Evolutionary conservation across 2,797 vertebrate genomes (phyloP), one percentile per base, ranked within the genome.

Genomic region (Chelonia mydas): DNA sequence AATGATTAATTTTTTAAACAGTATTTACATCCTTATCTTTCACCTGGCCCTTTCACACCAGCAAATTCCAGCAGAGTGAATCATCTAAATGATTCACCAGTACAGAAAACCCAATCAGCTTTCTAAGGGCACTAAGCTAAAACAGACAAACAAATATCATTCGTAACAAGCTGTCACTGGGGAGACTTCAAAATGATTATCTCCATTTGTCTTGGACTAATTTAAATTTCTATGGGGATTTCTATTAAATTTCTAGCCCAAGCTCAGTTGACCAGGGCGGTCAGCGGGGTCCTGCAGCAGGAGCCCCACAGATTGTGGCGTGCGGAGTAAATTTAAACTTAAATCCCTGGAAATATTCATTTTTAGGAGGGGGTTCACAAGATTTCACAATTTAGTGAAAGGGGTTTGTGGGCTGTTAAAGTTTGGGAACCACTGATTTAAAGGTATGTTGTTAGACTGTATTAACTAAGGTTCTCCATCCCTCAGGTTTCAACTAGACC

Each of bases 141-240:
- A 88, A 90, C 23, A 78, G 65, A 49, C 54, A 91, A 91, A 72
- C 94, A 92, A 94, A 87, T 88, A 28, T 81, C 84, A 94, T 83
- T 95, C 93, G 94, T 92, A 95, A 96, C 84, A 90, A 53, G 55
- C 89, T 90, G 90, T 96, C 95, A 94, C 84, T 11, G 85, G 89
- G 54, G 83, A 94, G 81, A 8, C 47, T 92, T 96, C 83, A 92
- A 97, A 97, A 95, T 94, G 92, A 96, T 93, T 94, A 95, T 89
- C 94, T 86, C 93, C 1, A 10, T 93, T 97, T 94, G 84, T 93
- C 89, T 93, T 55, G 74, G 84, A 80, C 76, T 92, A 87, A 95
- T 90, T 76, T 95, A 80, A 94, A 95, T 94, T 96, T 92, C 88
- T 95, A 41, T 57, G 87, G 97, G 90, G 41, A 41, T 41, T 41